Conservation (phyloP, 2,888 invertebrate genomes). For the Tuta absoluta region DNA sequence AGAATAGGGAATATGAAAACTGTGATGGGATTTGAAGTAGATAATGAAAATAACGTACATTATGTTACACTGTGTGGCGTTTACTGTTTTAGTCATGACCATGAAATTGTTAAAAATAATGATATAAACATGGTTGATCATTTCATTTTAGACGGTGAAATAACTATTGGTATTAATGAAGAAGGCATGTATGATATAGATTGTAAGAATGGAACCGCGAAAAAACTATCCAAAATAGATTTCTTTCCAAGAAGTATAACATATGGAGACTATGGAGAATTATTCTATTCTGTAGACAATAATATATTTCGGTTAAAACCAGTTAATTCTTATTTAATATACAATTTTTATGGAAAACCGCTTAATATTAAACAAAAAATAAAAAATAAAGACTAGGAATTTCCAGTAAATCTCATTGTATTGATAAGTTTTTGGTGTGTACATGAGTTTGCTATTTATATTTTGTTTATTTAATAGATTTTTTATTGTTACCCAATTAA, state of each 20-base stretch:
- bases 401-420: no score
- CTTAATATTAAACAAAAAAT: neutral
- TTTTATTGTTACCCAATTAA: no score
- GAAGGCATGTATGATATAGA: constrained; percentile 60
- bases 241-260: constrained; percentile 63
- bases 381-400: no score
- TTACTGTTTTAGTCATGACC: constrained; percentile 55
- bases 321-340: constrained; percentile 61
- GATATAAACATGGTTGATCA: constrained; percentile 29
- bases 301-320: constrained; percentile 64
- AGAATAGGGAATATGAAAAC: constrained; percentile 57
- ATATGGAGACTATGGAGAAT: constrained; percentile 71
- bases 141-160: constrained; percentile 33
- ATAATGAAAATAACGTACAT: constrained; percentile 61
- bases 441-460: no score
- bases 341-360: constrained; percentile 45
- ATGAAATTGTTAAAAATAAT: constrained; percentile 60
- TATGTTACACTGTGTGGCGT: constrained; percentile 68
- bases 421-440: no score
- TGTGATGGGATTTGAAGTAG: constrained; percentile 68
- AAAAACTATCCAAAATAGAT: constrained; percentile 51
- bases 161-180: constrained; percentile 58
- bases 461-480: no score
- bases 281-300: constrained; percentile 62
- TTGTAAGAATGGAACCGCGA: constrained; percentile 66